A percentile compares a stretch with the other conserved stretches of the same genome.
Evolutionary conservation across 2,888 invertebrate genomes (phyloP).

Genomic region (Hydrotaea cyrtoneurina): DNA sequence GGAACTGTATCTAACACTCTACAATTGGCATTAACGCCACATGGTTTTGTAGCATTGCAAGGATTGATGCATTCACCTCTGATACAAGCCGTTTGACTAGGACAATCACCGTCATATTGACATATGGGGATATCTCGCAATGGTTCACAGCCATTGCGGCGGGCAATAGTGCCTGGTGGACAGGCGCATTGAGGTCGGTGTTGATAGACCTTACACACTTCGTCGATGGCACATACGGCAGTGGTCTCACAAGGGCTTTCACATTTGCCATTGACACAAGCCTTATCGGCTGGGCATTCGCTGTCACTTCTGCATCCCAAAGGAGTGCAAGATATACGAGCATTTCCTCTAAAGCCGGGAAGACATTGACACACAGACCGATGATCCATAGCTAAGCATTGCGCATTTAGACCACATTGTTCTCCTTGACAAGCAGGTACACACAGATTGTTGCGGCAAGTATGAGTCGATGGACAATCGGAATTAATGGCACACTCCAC

Average conservation of each 20-base stretch:
- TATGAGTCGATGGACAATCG: constrained; percentile 91
- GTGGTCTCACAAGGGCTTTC: constrained; percentile 87
- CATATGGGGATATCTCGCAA: constrained; percentile 84
- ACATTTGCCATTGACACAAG: constrained; percentile 91
- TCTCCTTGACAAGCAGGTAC: constrained; percentile 89
- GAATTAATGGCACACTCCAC: constrained; percentile 87
- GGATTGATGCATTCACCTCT: constrained; percentile 91
- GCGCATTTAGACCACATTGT: constrained; percentile 89
- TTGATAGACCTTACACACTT: constrained; percentile 88
- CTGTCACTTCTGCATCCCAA: constrained; percentile 90
- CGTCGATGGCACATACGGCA: constrained; percentile 87
- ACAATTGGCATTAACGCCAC: constrained; percentile 90
- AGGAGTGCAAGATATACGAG: constrained; percentile 88
- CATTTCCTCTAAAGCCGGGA: constrained; percentile 91
- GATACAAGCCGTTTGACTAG: constrained; percentile 91
- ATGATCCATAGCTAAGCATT: constrained; percentile 90
- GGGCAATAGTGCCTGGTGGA: constrained; percentile 87
- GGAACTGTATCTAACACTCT: constrained; percentile 90
- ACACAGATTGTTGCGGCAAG: constrained; percentile 91
- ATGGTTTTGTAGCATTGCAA: constrained; percentile 89
- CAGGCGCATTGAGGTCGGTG: constrained; percentile 91
- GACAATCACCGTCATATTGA: constrained; percentile 90
- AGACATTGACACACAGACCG: constrained; percentile 91
- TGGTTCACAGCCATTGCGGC: constrained; percentile 84
- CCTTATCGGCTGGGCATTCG: constrained; percentile 90